Conservation (phyloP, 1,140 invertebrate species). For the Tribolium castaneum region DNA sequence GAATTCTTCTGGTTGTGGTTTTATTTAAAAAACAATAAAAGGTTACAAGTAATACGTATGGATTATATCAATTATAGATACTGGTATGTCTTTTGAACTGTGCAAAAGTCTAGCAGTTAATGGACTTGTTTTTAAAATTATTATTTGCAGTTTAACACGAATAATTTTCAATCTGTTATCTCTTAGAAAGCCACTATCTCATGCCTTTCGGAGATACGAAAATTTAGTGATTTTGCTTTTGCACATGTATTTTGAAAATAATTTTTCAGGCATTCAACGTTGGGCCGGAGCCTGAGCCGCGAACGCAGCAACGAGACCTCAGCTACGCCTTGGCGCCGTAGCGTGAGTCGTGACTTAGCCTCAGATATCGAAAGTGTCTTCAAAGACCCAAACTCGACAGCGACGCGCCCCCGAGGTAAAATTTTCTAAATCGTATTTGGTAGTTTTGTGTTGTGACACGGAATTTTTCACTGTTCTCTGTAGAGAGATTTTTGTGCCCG, state of each 20-base stretch:
- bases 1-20: too few species aligned
- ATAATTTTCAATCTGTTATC: background rate
- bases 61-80: too few species aligned
- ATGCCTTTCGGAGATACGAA: too few species aligned
- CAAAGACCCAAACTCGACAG: slow-evolving; percentile 61
- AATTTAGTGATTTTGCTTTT: background rate
- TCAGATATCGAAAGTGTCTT: slow-evolving; percentile 70
- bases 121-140: too few species aligned
- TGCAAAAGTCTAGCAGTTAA: too few species aligned
- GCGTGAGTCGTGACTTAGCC: slow-evolving; percentile 69
- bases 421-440: slow-evolving; percentile 48
- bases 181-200: background rate
- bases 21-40: too few species aligned
- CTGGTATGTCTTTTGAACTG: too few species aligned
- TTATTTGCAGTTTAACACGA: too few species aligned
- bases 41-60: too few species aligned
- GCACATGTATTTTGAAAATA: background rate
- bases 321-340: slow-evolving; percentile 68
- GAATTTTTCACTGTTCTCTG: slow-evolving; percentile 25
- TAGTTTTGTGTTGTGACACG: slow-evolving; percentile 49
- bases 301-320: slow-evolving; percentile 49
- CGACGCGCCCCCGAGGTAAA: slow-evolving; percentile 70
- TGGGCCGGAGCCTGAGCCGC: slow-evolving; percentile 57
- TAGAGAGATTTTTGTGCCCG: slow-evolving; percentile 39
- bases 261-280: slow-evolving; percentile 57